A percentile compares a stretch with the other conserved stretches of the same genome.
phyloP scores from a whole-genome alignment of 2,888 invertebrate species.

The Drosophila mayaguana region DNA sequence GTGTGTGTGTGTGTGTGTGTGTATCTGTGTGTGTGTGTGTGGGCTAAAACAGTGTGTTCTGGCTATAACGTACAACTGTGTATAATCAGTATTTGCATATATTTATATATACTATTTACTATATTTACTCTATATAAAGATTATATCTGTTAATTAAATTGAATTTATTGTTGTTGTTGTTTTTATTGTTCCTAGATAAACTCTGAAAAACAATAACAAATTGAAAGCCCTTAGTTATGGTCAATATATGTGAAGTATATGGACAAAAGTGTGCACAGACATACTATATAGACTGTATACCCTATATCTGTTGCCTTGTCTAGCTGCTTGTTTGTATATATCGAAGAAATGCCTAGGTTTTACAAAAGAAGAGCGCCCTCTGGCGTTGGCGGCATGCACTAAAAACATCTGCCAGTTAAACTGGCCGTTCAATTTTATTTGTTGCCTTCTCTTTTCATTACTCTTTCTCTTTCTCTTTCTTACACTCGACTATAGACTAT shows the following conservation, averaged over 20 bases:
- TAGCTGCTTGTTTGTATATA: conserved; percentile 21
- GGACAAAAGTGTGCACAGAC: conserved; percentile 33
- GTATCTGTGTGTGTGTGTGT: conserved; percentile 34
- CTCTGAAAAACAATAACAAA: conserved; percentile 84
- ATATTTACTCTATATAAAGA: conserved; percentile 21
- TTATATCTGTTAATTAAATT: conserved; percentile 53
- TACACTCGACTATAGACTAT: conserved; percentile 60
- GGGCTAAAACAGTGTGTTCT: conserved; percentile 41
- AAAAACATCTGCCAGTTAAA: conserved; percentile 62
- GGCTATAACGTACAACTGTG: conserved; percentile 36
- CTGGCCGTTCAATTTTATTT: conserved; percentile 69
- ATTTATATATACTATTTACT: conserved; percentile 18
- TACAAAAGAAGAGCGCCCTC: conserved; percentile 48
- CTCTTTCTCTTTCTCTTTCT: conserved; percentile 11
- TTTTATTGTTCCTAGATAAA: conserved; percentile 66
- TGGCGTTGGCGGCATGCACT: conserved; percentile 22
- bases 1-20: conserved; percentile 21
- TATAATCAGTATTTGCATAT: conserved; percentile 28
- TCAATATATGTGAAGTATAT: conserved; percentile 42
- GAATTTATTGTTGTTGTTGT: conserved; percentile 14
- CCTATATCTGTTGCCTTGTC: conserved; percentile 17
- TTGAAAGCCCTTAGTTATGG: conserved; percentile 76
- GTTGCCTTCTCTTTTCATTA: conserved; percentile 52
- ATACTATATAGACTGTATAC: neutral
- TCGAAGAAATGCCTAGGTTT: conserved; percentile 57